Evolutionary conservation across 2,113 vertebrate species (phyloP), one percentile per base, ranked within the genome.

Genomic region (Pardalotus punctatus): DNA sequence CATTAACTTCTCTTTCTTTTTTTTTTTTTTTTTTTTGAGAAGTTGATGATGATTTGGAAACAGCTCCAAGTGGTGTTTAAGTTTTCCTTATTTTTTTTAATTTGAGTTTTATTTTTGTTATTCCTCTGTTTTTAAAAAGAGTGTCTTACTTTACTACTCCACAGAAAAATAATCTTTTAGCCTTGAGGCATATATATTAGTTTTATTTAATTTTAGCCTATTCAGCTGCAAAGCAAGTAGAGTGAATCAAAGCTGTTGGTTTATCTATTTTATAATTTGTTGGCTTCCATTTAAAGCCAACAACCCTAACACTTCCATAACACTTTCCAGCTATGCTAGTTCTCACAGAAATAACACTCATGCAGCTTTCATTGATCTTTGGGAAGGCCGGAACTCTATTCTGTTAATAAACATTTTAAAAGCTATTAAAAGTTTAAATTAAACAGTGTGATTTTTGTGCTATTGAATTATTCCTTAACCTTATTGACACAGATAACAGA

Each of bases 231-330:
- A 79, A 91, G 47, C 40, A 20, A 47, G 51, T 58, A 40, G 25
- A 62, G 51, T 87, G 79, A 83, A 50, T 82, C 61, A 47, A 92
- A 90, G 40, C 20, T 86, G 16, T 57, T 85, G 28, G 84, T 92
- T 94, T 95, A 93, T 65, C 69, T 81, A 77, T 65, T 93, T 96
- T 89, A 90, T 96, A 91, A 96, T 79, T 70, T 83, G 78, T 86
- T 80, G 64, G 48, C n/a, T 96, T 96, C 35, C 65, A 48, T 95
- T 94, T 85, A 91, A 96, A 95, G 66, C 70, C 57, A 69, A 48
- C 82, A 90, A 47, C 36, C 18, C 42, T 80, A 94, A 80, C 23
- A 36, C 62, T 88, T 88, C 72, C 42, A 21, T 50, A 81, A 81
- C 7, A 11, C 21, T 67, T 79, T 70, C 57, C 84, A 62, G 50